Base-by-base conservation (phyloP, 1,140 invertebrate genomes). In the Mesaphorura yosii region DNA sequence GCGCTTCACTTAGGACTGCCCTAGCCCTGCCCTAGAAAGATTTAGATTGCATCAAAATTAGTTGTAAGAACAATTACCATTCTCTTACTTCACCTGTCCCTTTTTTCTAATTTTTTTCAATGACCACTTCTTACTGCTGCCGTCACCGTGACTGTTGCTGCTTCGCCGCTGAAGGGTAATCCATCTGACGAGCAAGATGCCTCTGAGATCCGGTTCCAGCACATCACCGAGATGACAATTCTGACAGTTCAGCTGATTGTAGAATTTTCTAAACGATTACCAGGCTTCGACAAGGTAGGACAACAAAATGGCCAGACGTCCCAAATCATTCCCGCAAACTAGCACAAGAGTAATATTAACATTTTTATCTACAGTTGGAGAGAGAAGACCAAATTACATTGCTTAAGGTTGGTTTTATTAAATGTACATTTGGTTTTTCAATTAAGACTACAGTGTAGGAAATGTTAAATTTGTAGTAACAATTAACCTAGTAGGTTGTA, bases 181-280 rank as follows among this genome's bases (percentile, higher is more conserved):
- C 76, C 81, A 37, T 72, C 73, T 56, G 83, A 86, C 45, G 81
- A 81, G 59, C 82, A 84, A 62, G 85, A 89, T 64, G 83, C 83
- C 46, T 79, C 78, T 63, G 86, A 92, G 65, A 73, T 82, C 62
- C 79, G 86, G 57, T 93, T 93, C 76, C 81, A 86, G 65, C 88
- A 95, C 70, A 92, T 98, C 66, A 95, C 92, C 4, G 90, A 96
- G 75, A 94, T 97, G 73, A 97, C 92, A 51, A 95, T 97, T 66
- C 76, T 96, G 46, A 95, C 92, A 56, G 92, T 97, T 53, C 89
- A 96, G 70, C 78, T 97, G 51, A 95, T 97, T 60, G 93, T 97
- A 25, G 92, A 97, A 70, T 98, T 96, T 73, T 89, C 91, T 26
- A 97, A 97, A 73, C 79, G 86, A 67, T 78, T 98, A 69, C 92